Evolutionary conservation across 2,888 invertebrate species (phyloP).

Genomic region (Sinhomidia bicolor): DNA sequence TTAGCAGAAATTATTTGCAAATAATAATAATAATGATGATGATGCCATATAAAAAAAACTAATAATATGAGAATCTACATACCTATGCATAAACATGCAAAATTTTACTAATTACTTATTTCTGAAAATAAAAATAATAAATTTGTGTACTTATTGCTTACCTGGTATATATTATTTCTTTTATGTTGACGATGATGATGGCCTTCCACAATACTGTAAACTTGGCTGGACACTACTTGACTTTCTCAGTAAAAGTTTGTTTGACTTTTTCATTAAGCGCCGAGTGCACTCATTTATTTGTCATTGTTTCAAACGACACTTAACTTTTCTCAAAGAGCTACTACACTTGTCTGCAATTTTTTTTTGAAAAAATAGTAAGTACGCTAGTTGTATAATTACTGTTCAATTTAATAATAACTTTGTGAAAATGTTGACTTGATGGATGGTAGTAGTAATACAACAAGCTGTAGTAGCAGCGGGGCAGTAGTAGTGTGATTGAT

Average conservation of each 20-base stretch:
- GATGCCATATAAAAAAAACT: too few relatives aligned
- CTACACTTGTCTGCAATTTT: neutral
- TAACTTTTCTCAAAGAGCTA: neutral
- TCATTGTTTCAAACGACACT: neutral
- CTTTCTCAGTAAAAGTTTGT: conserved; percentile 16
- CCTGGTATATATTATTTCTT: neutral
- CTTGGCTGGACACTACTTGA: neutral
- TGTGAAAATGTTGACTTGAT: too few relatives aligned
- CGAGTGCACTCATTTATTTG: conserved; percentile 18
- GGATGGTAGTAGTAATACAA: too few relatives aligned
- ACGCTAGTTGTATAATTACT: too few relatives aligned
- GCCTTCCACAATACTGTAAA: neutral
- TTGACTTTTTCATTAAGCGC: neutral
- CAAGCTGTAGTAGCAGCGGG: too few relatives aligned
- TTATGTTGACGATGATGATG: neutral
- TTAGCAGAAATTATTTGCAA: too few relatives aligned
- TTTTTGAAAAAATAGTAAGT: too few relatives aligned
- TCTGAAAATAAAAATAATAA: neutral
- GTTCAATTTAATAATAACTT: neutral
- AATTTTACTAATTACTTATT: neutral
- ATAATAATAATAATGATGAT: too few relatives aligned
- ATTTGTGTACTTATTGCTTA: too few relatives aligned
- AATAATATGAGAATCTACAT: neutral
- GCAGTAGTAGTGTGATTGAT: neutral
- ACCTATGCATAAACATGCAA: neutral